A percentile compares a stretch with the other conserved stretches of the same genome.
Evolutionary conservation across 2,113 vertebrate genomes (phyloP).

Genomic region (Zosterops lateralis): DNA sequence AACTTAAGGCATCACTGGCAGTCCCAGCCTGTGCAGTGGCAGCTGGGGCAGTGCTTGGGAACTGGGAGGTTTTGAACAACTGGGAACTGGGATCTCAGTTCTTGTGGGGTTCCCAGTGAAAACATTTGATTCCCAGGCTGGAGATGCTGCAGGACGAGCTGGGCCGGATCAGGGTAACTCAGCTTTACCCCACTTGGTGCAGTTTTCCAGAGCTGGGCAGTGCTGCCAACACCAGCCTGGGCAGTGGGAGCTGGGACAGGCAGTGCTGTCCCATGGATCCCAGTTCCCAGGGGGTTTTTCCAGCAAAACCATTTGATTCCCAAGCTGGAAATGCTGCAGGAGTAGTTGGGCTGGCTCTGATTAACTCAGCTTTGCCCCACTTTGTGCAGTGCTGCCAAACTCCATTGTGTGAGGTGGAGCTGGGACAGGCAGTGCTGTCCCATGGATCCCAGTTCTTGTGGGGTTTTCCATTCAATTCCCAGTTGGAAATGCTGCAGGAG

Average conservation of each 20-base stretch:
- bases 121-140: no score
- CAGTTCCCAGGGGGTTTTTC: background rate
- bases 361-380: no score
- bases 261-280: background rate
- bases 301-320: accelerated
- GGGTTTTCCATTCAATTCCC: background rate
- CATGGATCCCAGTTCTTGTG: background rate
- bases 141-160: no score
- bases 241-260: no score
- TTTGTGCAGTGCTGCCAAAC: no score
- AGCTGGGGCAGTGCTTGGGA: accelerated
- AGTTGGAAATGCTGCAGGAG: background rate
- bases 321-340: background rate
- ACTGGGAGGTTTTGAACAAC: background rate
- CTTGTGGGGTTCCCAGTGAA: no score
- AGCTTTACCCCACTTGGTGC: no score
- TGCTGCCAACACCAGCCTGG: background rate
- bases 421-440: background rate
- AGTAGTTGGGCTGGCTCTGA: no score
- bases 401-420: no score
- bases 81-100: background rate
- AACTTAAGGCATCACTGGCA: background rate
- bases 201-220: background rate
- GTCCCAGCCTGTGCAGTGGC: background rate
- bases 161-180: no score